These are phyloP conservation scores for Lithosia quadra DNA, from an alignment of 2,888 invertebrate genomes.

Conservation along the genomic window DNA sequence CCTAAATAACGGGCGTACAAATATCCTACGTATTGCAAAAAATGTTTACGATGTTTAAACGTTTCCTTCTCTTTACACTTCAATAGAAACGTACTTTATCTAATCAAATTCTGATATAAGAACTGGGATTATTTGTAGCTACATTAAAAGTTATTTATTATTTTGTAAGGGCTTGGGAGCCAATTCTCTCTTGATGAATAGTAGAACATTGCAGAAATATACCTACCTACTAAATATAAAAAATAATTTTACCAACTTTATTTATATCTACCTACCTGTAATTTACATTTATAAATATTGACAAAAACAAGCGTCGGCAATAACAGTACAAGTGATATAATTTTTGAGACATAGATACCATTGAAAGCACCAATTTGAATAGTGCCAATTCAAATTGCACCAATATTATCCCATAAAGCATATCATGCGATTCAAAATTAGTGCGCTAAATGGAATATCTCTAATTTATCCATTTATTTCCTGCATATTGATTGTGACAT, in stretches of 20 bases:
- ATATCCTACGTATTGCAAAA: too few relatives aligned
- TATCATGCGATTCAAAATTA: too few relatives aligned
- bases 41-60: not conserved
- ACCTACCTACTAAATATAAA: too few relatives aligned
- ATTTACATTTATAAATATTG: not conserved
- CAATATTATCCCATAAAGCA: too few relatives aligned
- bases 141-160: conserved; percentile 20
- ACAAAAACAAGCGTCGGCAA: not conserved
- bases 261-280: not conserved
- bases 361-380: too few relatives aligned
- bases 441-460: too few relatives aligned
- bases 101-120: conserved; percentile 33
- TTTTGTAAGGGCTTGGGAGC: conserved; percentile 3
- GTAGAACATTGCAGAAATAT: not conserved
- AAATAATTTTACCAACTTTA: not conserved
- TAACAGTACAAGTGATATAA: not conserved
- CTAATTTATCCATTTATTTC: too few relatives aligned
- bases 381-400: too few relatives aligned
- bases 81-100: conserved; percentile 37
- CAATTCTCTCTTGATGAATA: conserved; percentile 20
- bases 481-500: too few relatives aligned
- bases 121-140: conserved; percentile 26
- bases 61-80: conserved; percentile 31
- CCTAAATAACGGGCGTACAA: too few relatives aligned
- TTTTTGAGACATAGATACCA: too few relatives aligned